Evolutionary conservation across 2,797 vertebrate species (phyloP), one percentile per base, ranked within the genome.

Genomic region (Clarias fuscus): DNA sequence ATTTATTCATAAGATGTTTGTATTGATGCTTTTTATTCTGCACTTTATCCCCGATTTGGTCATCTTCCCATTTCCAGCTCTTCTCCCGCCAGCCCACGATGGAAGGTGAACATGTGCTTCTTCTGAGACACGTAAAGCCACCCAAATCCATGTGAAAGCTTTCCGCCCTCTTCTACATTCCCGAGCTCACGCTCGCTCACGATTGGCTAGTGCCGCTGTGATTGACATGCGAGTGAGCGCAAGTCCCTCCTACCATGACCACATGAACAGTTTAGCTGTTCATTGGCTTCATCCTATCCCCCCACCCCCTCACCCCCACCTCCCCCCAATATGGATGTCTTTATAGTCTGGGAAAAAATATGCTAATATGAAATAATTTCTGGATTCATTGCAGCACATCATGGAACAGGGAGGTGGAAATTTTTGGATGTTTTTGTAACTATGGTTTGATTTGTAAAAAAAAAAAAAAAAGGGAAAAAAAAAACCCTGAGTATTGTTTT

Each of bases 261-360:
- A 20, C 15, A 33, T 40, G 70, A 7, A 68, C 30, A 18, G 17
- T 68, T 7, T 68, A 33, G 2, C 33, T 2, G 7, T 27, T 30
- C 27, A 5, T 0, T n/a, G 70, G 33, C 33, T 33, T 33, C 33
- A 33, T 33, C 33, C 33, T 33, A 33, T 33, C 33, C 18, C 70
- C 24, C 14, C 3, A 15, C 37, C 37, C 37, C 3, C 37, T 33
- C 33, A 33, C 37, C 37, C 37, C 37, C 37, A 4, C 37, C 43
- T 1, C 43, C 8, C 7, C 43, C 7, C 43, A 10, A 10, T 10
- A 48, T 48, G 43, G 43, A 48, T 48, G 43, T 48, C 43, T 48
- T 30, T 33, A 83, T 58, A 83, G 27, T 58, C 81, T 14, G 67
- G 67, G 67, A 83, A 58, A 58, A 76, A 22, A 83, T 82, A 82